Base-by-base conservation (phyloP, 1,140 invertebrate genomes). In the Myzus persicae region DNA sequence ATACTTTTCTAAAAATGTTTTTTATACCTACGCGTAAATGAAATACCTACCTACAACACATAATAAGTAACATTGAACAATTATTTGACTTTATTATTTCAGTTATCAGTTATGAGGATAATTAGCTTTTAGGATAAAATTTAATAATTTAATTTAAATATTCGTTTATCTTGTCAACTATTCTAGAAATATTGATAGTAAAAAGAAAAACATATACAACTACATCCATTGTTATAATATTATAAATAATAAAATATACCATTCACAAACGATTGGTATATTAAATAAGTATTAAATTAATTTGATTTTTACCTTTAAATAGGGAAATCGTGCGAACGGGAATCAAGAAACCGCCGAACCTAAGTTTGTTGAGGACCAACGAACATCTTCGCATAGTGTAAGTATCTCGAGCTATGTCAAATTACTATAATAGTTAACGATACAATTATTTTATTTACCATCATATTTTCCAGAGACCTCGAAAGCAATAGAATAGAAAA, bases 401-500 rank as follows among this genome's bases (percentile, higher is more conserved):
- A 93, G 91, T 85, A 93, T 85, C 40, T 87, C n/a, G 24, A 40
- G 4, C 31, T 46, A 46, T n/a, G 14, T 22, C 31, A n/a, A 26
- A 26, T 26, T 42, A 85, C 26, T n/a, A 22, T 31, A 22, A 11
- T n/a, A 85, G 22, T 38, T 24, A 24, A 38, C 76, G 20, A 38
- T 38, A 24, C 11, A 76, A n/a, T 76, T 76, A 76, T 76, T 82
- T 9, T 38, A 81, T 24, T 76, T 38, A 38, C 20, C 1, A 4
- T 18, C 36, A 82, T 82, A 38, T 48, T 54, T 93, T 92, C 24
- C 48, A 93, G 91, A 40, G 91, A 93, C 26, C 26, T 93, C 11
- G 91, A 93, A 42, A 93, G 54, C 81, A 93, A 93, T 85, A 36
- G 42, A 31, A 93, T 93, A 38, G 67, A 93, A 54, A 36, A 31